Evolutionary conservation across 2,888 invertebrate species (phyloP), one percentile per base, ranked within the genome.

Genomic region (Mimas tiliae): DNA sequence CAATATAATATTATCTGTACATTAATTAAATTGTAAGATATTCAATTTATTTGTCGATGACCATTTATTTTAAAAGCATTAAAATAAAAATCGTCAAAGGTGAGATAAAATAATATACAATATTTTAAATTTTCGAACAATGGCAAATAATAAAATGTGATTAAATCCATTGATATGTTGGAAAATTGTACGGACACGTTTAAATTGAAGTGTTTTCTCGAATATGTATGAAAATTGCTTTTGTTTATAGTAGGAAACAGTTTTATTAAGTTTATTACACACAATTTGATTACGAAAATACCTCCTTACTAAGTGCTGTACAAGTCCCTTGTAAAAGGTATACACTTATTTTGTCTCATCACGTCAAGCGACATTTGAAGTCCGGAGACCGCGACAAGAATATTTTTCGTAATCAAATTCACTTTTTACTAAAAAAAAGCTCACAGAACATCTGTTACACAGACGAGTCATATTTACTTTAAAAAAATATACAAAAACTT

Each of bases 121-220:
- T 45, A 14, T 45, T 42, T 42, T 14, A 11, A 45, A 8, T 50
- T 50, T 2, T 3, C 19, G 8, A 50, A 19, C 19, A 0, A 19
- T 19, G 19, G 42, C 16, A 58, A 42, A 42, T 12, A 19, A 42
- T 38, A 38, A 42, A 42, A 42, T 19, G 19, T 42, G 38, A 38
- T 58, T 38, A 19, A 4, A 58, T 42, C 72, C 69, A 78, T 84
- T 90, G 91, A 91, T 91, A 91, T 91, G 91, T 91, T 73, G 76
- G 71, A 74, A 84, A 84, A 85, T 87, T 81, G 83, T 83, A 78
- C 80, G 80, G 66, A 74, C 66, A 70, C 69, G 70, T 69, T 71
- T 72, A 73, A 42, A 58, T 58, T 58, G 58, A 38, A 58, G 58
- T 58, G 58, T 58, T 58, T 70, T 74, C 68, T 69, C 72, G 74